Evolutionary conservation across 2,888 invertebrate species (phyloP), one percentile per base, ranked within the genome.

Genomic region (Carterocephalus palaemon): DNA sequence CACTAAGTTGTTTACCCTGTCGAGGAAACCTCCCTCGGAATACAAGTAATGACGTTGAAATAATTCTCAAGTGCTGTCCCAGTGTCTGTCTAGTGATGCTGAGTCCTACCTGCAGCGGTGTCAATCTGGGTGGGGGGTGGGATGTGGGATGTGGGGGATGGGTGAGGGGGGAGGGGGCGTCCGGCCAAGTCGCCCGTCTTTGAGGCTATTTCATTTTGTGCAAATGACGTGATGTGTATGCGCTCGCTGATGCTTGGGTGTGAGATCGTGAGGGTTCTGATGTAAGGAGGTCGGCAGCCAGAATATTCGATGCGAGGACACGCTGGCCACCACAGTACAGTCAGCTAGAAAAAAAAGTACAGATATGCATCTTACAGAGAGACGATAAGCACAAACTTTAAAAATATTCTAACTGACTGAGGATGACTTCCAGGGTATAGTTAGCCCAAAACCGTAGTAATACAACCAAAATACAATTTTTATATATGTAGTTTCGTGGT

Each of bases 181-280:
- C 34, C 32, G 48, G 62, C 46, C 56, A 54, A 59, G 66, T 64
- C 69, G 71, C 70, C 75, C 63, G 64, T 76, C 81, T 80, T 80
- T 72, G 71, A 68, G 64, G 72, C 70, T 75, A 71, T 81, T 82
- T 81, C 79, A 81, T 82, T 82, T 83, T 73, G 81, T 81, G 82
- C 79, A 78, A 81, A 83, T 79, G 84, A 82, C 76, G 67, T 66
- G 70, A 61, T 56, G 53, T 59, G 57, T 52, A 32, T 40, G 41
- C 58, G 47, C 49, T 48, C 28, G 23, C 40, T 23, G 22, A 31
- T 41, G 13, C 32, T 32, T 23, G 24, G 19, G 19, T 33, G 41
- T 32, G 41, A 16, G 40, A n/a, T 41, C 7, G 6, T 20, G 28
- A 22, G 13, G n/a, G 15, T 29, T n/a, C n/a, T n/a, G n/a, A n/a